Conservation (phyloP, 2,888 invertebrate genomes). For the Syrista parreyssii region DNA sequence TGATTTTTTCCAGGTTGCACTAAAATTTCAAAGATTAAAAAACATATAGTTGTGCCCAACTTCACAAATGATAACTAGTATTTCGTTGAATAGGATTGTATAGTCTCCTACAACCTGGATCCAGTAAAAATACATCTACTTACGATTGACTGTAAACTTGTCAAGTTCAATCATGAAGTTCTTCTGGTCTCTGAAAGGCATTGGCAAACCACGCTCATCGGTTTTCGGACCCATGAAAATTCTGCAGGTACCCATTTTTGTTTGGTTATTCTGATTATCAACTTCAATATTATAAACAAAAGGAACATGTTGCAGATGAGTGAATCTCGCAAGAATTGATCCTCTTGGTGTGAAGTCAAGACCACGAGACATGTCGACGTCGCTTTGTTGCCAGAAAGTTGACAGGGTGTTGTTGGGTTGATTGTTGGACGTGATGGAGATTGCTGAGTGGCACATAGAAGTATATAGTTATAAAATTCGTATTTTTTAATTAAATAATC, state of each 20-base stretch:
- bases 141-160: slow-evolving; percentile 72
- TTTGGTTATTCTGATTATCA: slow-evolving; percentile 67
- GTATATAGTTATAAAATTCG: slow-evolving; percentile 68
- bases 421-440: slow-evolving; percentile 55
- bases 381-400: slow-evolving; percentile 82
- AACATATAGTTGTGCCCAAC: not conserved
- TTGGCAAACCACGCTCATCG: slow-evolving; percentile 72
- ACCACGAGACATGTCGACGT: slow-evolving; percentile 78
- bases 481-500: not conserved
- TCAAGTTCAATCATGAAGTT: slow-evolving; percentile 75
- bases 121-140: slow-evolving; percentile 52
- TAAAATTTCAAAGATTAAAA: not conserved
- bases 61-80: not conserved
- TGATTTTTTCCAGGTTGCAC: slow-evolving; percentile 17
- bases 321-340: slow-evolving; percentile 75
- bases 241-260: slow-evolving; percentile 71
- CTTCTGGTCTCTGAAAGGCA: slow-evolving; percentile 72
- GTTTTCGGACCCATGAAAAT: slow-evolving; percentile 74
- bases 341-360: slow-evolving; percentile 82
- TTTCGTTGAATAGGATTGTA: not conserved
- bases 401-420: slow-evolving; percentile 69
- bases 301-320: slow-evolving; percentile 78
- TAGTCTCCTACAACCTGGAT: too few species aligned
- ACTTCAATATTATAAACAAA: slow-evolving; percentile 70
- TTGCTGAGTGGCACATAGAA: slow-evolving; percentile 72